Percentiles rank a stretch among this genome's conserved stretches.
Conservation (phyloP, 2,888 invertebrate species). For the Ormyrus labotus region DNA sequence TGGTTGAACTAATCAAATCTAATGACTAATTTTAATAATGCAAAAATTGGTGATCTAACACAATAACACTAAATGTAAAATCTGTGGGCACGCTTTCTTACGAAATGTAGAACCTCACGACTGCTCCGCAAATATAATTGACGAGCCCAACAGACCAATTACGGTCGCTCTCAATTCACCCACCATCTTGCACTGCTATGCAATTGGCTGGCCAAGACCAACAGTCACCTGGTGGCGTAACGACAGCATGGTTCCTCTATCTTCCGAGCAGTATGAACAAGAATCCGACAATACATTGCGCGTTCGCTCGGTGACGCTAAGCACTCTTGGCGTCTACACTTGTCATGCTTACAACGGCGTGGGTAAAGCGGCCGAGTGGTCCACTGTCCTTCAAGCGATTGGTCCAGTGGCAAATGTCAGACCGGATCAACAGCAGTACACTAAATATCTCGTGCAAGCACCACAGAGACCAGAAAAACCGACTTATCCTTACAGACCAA, state of each 20-base stretch:
- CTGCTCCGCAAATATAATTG: slow-evolving; percentile 81
- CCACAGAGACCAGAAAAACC: slow-evolving; percentile 73
- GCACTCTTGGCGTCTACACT: slow-evolving; percentile 89
- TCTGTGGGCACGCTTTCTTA: slow-evolving; percentile 62
- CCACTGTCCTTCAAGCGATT: slow-evolving; percentile 84
- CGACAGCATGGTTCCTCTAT: slow-evolving; percentile 84
- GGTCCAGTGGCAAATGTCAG: slow-evolving; percentile 81
- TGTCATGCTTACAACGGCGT: slow-evolving; percentile 93
- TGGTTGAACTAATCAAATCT: background rate
- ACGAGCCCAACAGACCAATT: slow-evolving; percentile 81
- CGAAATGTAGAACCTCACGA: slow-evolving; percentile 79
- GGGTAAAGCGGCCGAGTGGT: slow-evolving; percentile 86
- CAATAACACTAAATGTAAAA: slow-evolving; percentile 22
- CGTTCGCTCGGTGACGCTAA: slow-evolving; percentile 83
- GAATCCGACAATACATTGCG: slow-evolving; percentile 85
- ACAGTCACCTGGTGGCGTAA: slow-evolving; percentile 91
- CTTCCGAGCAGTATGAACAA: slow-evolving; percentile 83
- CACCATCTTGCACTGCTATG: slow-evolving; percentile 86
- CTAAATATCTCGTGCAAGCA: slow-evolving; percentile 80
- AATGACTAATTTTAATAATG: background rate
- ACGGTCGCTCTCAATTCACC: slow-evolving; percentile 85
- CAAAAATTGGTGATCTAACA: slow-evolving; percentile 21
- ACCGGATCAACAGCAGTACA: slow-evolving; percentile 79
- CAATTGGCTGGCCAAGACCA: slow-evolving; percentile 88
- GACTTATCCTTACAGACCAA: slow-evolving; percentile 69